Evolutionary conservation across 2,113 vertebrate genomes (phyloP).

Genomic region (Clupea harengus): DNA sequence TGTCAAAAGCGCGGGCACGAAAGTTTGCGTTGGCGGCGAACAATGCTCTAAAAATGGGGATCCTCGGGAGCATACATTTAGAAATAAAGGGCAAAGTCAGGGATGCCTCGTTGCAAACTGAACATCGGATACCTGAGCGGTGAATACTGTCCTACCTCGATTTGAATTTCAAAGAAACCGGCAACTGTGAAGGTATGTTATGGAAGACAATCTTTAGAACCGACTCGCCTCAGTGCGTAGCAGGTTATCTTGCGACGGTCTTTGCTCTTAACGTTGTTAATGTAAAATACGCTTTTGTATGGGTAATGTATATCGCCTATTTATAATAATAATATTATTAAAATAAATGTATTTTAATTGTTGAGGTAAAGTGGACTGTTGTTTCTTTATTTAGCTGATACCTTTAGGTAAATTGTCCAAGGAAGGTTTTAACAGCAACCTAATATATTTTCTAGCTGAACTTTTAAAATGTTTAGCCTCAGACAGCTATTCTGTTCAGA

Average conservation of each 20-base stretch:
- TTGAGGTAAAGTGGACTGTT: no score
- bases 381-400: no score
- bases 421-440: no score
- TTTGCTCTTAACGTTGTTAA: neutral
- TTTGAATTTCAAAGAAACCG: neutral
- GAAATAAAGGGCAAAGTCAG: neutral
- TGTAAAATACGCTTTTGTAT: no score
- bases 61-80: neutral
- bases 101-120: neutral
- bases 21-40: constrained; percentile 48
- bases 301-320: no score
- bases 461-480: neutral
- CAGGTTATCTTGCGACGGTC: neutral
- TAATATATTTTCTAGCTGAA: neutral
- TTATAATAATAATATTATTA: no score
- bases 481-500: no score
- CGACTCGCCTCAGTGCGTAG: neutral
- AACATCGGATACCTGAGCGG: neutral
- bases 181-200: neutral
- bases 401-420: neutral
- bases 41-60: constrained; percentile 7
- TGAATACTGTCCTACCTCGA: constrained; percentile 2
- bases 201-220: neutral
- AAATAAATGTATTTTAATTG: no score
- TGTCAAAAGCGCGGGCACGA: constrained; percentile 32